Base-by-base conservation (phyloP, 2,888 invertebrate species). In the Schizotus pectinicornis region DNA sequence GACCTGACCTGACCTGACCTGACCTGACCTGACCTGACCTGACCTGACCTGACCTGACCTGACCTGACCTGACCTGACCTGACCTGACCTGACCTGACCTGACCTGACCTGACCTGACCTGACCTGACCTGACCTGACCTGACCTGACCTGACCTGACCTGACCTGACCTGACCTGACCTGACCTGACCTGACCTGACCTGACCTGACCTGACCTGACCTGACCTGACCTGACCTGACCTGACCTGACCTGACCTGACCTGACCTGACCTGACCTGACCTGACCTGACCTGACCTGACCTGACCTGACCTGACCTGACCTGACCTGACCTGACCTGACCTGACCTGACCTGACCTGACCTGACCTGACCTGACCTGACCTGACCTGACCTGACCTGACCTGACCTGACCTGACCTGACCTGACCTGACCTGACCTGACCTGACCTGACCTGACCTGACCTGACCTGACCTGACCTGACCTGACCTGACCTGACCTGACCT, bases 1-100 rank as follows among this genome's bases (percentile, higher is more conserved):
- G 43, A 43, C 43, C 43, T 43, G 43, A 43, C 43, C 43, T 43
- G 43, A 43, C 43, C 43, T 43, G 43, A 43, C 43, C 43, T 43
- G 43, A 43, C 43, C 43, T 43, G 43, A 43, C 43, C 43, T 43
- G 43, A 43, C 43, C 43, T 43, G 43, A 43, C 43, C 43, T 43
- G 43, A 43, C 43, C 43, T 43, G 43, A 43, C 43, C 43, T 43
- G 43, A 43, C 43, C 43, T 43, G 43, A 43, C 43, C 43, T 43
- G 43, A 43, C 43, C 43, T 31, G 43, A 43, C 43, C 43, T 43
- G 43, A 43, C 43, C 43, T 43, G 43, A 43, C 43, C 43, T 43
- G 43, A 43, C 43, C 43, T 43, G 43, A 43, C 43, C 43, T 43
- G 43, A 43, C 43, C 43, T 43, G 43, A 43, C 43, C 43, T 43